Conservation (phyloP, 2,888 invertebrate species). For the Drosophila borborema region DNA sequence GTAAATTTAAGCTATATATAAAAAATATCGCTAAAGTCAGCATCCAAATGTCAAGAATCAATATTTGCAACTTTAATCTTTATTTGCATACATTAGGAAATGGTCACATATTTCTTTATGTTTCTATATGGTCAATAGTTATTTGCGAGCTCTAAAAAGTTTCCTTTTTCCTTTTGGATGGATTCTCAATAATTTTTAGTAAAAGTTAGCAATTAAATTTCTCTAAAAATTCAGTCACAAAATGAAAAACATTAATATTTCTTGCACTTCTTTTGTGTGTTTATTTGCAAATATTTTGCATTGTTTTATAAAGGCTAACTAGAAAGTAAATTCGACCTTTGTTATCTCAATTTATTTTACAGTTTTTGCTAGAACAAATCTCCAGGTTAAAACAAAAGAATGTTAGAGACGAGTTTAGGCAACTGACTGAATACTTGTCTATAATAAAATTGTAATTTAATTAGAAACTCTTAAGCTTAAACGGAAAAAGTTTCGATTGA, state of each 20-base stretch:
- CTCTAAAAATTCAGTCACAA: not conserved
- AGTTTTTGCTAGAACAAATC: not conserved
- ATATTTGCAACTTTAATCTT: no score
- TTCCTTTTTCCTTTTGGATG: not conserved
- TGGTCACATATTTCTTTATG: no score
- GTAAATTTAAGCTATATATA: no score
- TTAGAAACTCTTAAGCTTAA: no score
- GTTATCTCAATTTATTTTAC: not conserved
- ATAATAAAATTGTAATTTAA: no score
- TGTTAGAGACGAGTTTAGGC: not conserved
- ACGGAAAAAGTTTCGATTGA: no score
- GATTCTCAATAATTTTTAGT: not conserved
- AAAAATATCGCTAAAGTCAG: no score
- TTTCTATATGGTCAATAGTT: no score
- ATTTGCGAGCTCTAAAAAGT: no score
- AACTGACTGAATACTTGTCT: not conserved
- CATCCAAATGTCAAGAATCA: no score
- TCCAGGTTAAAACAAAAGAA: not conserved
- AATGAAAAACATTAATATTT: not conserved
- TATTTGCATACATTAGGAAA: no score
- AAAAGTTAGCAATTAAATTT: not conserved
- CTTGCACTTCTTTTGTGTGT: not conserved
- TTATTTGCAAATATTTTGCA: conserved; percentile 2
- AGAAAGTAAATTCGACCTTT: not conserved
- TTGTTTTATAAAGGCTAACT: not conserved